A percentile compares a stretch with the other conserved stretches of the same genome.
Conservation (phyloP, 2,888 invertebrate genomes). For the Cremastobaeus sp. region DNA sequence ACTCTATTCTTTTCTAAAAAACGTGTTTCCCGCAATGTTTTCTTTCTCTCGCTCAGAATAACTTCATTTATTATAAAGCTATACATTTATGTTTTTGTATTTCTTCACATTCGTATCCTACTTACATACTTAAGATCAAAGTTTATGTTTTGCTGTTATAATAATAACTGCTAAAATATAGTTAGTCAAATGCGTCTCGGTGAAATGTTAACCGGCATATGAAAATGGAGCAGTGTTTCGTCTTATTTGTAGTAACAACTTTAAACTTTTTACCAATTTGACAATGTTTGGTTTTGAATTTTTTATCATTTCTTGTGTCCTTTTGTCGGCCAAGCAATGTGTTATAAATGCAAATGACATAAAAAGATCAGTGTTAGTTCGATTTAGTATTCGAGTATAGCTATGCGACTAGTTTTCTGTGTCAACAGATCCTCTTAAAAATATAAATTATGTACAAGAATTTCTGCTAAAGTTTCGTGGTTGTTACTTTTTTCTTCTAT, state of each 20-base stretch:
- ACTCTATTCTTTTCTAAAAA: slow-evolving; percentile 35
- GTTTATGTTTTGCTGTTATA: slow-evolving; percentile 72
- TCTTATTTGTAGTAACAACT: slow-evolving; percentile 23
- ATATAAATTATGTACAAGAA: slow-evolving; percentile 78
- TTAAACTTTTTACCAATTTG: slow-evolving; percentile 13
- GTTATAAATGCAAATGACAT: slow-evolving; percentile 77
- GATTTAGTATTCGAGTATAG: slow-evolving; percentile 77
- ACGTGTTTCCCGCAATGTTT: slow-evolving; percentile 46
- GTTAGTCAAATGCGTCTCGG: slow-evolving; percentile 74
- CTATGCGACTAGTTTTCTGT: slow-evolving; percentile 77
- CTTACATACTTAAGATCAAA: slow-evolving; percentile 75
- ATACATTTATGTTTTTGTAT: slow-evolving; percentile 69
- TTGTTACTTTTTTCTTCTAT: slow-evolving; percentile 34
- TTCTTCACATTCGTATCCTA: slow-evolving; percentile 69
- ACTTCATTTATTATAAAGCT: slow-evolving; percentile 72
- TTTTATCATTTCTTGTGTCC: slow-evolving; percentile 34
- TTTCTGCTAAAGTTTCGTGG: slow-evolving; percentile 63
- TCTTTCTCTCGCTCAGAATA: slow-evolving; percentile 66
- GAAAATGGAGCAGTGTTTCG: slow-evolving; percentile 68
- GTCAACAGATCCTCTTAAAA: slow-evolving; percentile 77
- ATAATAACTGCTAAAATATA: slow-evolving; percentile 72
- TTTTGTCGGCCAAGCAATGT: slow-evolving; percentile 69
- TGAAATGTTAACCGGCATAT: slow-evolving; percentile 70
- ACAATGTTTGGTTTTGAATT: slow-evolving; percentile 55
- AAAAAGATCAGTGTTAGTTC: slow-evolving; percentile 76